Evolutionary conservation across 2,888 invertebrate genomes (phyloP).

Genomic region (Cataglyphis rosenhaueri): DNA sequence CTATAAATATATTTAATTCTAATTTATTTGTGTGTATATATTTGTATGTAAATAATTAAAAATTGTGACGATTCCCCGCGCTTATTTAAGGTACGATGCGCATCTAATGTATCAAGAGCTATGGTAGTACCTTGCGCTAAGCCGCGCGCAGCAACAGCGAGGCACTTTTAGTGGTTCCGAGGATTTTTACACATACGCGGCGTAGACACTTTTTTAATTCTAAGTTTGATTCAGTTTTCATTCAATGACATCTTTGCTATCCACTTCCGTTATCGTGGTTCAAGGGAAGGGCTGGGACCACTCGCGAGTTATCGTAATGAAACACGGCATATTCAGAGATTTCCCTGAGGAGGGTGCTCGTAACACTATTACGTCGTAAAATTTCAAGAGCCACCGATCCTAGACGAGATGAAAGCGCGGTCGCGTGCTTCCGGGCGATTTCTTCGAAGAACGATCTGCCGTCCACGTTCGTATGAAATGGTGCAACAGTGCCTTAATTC

Average conservation of each 20-base stretch:
- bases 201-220: constrained; percentile 1
- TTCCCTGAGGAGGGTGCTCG: constrained; percentile 75
- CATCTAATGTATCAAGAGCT: background rate
- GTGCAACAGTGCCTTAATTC: background rate
- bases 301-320: constrained; percentile 68
- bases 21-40: background rate
- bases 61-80: background rate
- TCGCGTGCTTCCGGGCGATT: constrained; percentile 25
- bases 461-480: constrained; percentile 2
- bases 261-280: constrained; percentile 33
- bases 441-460: constrained; percentile 16
- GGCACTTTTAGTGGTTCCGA: too few species aligned
- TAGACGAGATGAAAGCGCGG: constrained; percentile 36
- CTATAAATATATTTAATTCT: background rate
- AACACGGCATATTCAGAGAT: constrained; percentile 73
- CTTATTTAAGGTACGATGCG: background rate
- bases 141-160: too few species aligned
- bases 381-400: constrained; percentile 68
- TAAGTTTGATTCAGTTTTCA: constrained; percentile 45
- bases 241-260: constrained; percentile 44
- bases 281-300: constrained; percentile 43
- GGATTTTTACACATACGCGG: background rate
- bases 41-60: background rate
- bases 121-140: too few species aligned
- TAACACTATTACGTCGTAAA: constrained; percentile 76